Conservation (phyloP, 2,797 vertebrate genomes). For the Ctenosaura bakeri region DNA sequence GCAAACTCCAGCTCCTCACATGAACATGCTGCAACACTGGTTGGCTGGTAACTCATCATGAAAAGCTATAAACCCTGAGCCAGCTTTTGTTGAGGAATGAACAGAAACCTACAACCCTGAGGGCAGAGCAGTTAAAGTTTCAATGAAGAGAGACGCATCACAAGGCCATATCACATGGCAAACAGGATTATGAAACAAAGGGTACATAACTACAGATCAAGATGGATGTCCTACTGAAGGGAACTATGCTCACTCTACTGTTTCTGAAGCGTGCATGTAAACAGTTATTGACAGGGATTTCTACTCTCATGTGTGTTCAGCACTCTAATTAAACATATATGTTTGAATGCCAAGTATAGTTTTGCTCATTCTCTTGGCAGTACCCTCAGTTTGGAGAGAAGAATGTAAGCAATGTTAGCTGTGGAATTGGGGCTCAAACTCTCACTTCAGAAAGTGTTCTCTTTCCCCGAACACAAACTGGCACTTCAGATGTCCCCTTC, state of each 20-base stretch:
- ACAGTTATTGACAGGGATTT: not conserved
- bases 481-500: not conserved
- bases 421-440: not conserved
- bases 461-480: not conserved
- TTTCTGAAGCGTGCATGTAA: not conserved
- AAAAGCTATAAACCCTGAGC: not conserved
- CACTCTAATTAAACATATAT: not conserved
- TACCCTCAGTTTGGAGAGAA: not conserved
- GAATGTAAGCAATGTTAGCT: not conserved
- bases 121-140: not conserved
- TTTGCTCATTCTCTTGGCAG: not conserved
- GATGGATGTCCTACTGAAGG: not conserved
- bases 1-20: not conserved
- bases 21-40: conserved; percentile 9
- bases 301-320: not conserved
- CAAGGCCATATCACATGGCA: conserved; percentile 14
- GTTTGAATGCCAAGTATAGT: not conserved
- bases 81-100: not conserved
- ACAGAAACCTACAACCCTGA: not conserved
- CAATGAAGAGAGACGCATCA: fast-evolving
- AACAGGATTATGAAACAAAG: not conserved
- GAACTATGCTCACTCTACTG: not conserved
- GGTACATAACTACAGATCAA: not conserved
- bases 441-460: not conserved
- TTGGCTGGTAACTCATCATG: not conserved